Conservation (phyloP, 53 echinoderm and acorn worm genomes). For the Actinopyga echinites region DNA sequence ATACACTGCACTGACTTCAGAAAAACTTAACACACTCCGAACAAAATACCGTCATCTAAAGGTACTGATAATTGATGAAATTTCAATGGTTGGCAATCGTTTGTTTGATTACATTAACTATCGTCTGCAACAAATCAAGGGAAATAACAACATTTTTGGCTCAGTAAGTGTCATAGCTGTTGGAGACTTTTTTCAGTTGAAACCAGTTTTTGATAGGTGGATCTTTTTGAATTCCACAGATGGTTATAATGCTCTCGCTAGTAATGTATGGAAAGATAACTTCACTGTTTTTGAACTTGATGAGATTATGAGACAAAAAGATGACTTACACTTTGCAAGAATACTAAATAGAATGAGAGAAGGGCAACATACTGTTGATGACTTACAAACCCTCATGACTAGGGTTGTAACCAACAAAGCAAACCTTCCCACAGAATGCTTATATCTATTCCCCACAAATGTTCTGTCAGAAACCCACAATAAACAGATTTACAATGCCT, state of each 20-base stretch:
- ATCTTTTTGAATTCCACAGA: not conserved
- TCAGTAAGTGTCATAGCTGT: constrained; percentile 35
- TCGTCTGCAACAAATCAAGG: constrained; percentile 16
- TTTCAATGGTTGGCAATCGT: constrained; percentile 45
- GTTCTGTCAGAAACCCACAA: too few species aligned
- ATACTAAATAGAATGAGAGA: constrained; percentile 40
- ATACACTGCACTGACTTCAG: not conserved
- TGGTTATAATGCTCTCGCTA: not conserved
- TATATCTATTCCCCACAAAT: too few species aligned
- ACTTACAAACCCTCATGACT: not conserved
- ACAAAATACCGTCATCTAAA: constrained; percentile 6
- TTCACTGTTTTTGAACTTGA: constrained; percentile 39
- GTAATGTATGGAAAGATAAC: constrained; percentile 47
- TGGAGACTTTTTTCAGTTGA: constrained; percentile 44
- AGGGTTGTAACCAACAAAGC: not conserved
- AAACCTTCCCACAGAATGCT: too few species aligned
- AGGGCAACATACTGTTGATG: constrained; percentile 33
- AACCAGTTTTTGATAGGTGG: constrained; percentile 42
- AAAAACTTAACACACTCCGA: constrained; percentile 31
- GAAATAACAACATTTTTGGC: not conserved
- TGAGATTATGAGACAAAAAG: constrained; percentile 56
- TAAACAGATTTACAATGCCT: too few species aligned
- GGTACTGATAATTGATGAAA: constrained; percentile 45
- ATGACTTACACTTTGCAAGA: constrained; percentile 36
- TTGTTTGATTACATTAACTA: constrained; percentile 27